These are phyloP conservation scores for Diarsia brunnea DNA, from an alignment of 2,888 invertebrate genomes.

Conservation along the genomic window DNA sequence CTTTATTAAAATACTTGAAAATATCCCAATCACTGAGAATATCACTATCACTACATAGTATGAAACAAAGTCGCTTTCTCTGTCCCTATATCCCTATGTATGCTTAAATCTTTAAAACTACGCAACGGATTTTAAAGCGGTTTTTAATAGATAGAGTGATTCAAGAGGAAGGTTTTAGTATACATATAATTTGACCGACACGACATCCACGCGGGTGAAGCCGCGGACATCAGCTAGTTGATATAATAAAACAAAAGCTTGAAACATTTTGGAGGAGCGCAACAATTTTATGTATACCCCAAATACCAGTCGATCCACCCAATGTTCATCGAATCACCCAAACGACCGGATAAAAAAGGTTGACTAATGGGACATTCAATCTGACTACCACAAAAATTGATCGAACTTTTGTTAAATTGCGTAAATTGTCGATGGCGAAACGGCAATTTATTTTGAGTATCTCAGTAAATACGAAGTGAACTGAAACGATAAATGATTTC, in stretches of 20 bases:
- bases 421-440: conserved; percentile 29
- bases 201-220: too few relatives aligned
- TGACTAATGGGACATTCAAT: conserved; percentile 42
- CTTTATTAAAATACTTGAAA: conserved; percentile 5
- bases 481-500: conserved; percentile 29
- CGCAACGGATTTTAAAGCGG: too few relatives aligned
- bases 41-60: too few relatives aligned
- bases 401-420: conserved; percentile 40
- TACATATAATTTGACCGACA: too few relatives aligned
- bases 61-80: too few relatives aligned
- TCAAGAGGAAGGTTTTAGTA: too few relatives aligned
- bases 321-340: conserved; percentile 43
- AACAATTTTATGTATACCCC: conserved; percentile 32
- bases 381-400: conserved; percentile 28
- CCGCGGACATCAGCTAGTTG: too few relatives aligned
- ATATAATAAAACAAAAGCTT: conserved; percentile 36
- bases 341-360: conserved; percentile 28
- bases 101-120: too few relatives aligned
- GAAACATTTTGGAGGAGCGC: conserved; percentile 16
- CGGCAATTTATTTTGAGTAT: conserved; percentile 33
- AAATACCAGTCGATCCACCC: conserved; percentile 30
- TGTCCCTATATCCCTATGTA: too few relatives aligned
- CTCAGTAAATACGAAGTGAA: conserved; percentile 23
- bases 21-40: conserved; percentile 3
- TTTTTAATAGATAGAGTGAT: too few relatives aligned